Conservation (phyloP, 2,888 invertebrate species). For the Agrypnus murinus region DNA sequence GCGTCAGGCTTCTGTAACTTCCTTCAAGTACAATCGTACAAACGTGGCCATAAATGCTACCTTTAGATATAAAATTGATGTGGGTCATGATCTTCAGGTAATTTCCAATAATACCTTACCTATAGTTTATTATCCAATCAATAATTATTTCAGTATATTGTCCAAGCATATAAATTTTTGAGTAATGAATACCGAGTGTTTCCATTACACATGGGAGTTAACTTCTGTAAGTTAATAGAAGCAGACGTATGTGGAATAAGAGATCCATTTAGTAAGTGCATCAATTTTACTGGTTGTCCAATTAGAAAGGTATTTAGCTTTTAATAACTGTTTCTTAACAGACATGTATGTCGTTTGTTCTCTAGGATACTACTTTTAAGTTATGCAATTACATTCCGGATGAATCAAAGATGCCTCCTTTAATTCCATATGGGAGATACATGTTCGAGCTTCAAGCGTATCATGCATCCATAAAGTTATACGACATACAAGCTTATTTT, state of each 20-base stretch:
- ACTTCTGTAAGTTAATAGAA: background rate
- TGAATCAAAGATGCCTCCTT: no score
- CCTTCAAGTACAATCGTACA: background rate
- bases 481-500: no score
- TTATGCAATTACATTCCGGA: no score
- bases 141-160: background rate
- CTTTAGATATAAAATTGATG: background rate
- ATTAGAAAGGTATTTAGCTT: background rate
- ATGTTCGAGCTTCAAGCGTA: no score
- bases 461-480: no score
- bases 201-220: background rate
- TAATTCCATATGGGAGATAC: no score
- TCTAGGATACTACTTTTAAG: no score
- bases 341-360: no score
- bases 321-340: no score
- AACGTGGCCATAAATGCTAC: background rate
- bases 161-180: background rate
- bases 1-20: background rate
- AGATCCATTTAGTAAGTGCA: background rate
- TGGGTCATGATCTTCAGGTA: background rate
- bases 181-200: background rate
- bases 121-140: background rate
- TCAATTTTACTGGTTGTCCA: background rate
- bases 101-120: background rate
- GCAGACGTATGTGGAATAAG: background rate